Base-by-base conservation (phyloP, 1,140 invertebrate species). In the Colletes gigas region DNA sequence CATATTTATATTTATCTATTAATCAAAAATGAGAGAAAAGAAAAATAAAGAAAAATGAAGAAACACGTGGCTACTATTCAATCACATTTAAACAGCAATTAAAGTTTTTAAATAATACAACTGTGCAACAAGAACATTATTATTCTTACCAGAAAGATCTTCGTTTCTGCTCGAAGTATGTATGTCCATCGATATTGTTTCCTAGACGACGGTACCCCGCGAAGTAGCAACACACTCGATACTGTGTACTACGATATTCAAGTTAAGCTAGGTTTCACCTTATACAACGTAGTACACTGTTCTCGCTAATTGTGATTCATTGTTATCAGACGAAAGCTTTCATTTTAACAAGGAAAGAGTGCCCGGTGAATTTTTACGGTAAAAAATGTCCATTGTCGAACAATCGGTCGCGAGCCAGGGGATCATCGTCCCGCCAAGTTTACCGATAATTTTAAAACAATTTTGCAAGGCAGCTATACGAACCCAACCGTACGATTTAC, bases 381-480 rank as follows among this genome's bases (percentile, higher is more conserved):
- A 12, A 44, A 60, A 50, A 47, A 87, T 87, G 85, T 75, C 85
- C 4, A 39, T 81, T 19, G 30, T 81, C 19, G 84, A 86, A 10
- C 77, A 86, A 72, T 60, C 84, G 10, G 0, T 65, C 9, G 30
- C 67, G 17, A 65, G 90, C 41, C 92, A 94, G 78, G 94, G 95
- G 80, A 94, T 97, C 47, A 94, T 94, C 79, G 95, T 98, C 79
- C 97, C 97, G 7, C 96, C 97, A 14, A 95, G 95, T 78, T 95
- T 98, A 88, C 97, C 97, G 0, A 96, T 96, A 84, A 96, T 98
- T 66, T 91, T 98, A 19, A 98, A 98, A 90, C 95, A 97, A 88
- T 98, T 97, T 89, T 97, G 97, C 19, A 98, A 98, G 94, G 97
- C 97, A 30, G 98, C 97, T 0, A 98, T 98, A 63, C 95, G 97